phyloP scores from a whole-genome alignment of 1,140 invertebrate genomes.

The Oreohelix idahoensis region DNA sequence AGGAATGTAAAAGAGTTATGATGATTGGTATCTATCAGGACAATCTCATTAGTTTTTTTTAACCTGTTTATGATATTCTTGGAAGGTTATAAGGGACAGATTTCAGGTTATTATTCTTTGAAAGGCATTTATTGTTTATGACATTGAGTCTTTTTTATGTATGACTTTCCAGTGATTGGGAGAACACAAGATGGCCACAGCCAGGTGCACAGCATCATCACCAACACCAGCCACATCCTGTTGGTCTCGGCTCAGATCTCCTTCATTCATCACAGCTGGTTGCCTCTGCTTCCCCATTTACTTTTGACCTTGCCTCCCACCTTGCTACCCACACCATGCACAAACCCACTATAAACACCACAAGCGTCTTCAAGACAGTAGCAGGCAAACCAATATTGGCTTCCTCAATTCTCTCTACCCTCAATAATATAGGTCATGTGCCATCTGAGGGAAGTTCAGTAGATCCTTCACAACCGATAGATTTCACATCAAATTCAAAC shows the following conservation, averaged over 20 bases:
- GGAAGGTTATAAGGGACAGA: no score
- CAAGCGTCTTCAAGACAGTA: conserved; percentile 58
- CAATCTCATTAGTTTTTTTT: no score
- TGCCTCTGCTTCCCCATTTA: conserved; percentile 51
- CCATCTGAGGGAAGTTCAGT: conserved; percentile 38
- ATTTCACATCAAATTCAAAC: conserved; percentile 35
- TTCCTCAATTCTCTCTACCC: conserved; percentile 13
- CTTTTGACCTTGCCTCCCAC: conserved; percentile 54
- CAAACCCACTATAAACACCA: conserved; percentile 50
- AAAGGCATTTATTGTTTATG: no score
- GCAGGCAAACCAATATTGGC: conserved; percentile 28
- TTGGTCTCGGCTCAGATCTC: conserved; percentile 53
- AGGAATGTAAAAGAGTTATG: no score
- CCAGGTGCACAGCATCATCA: conserved; percentile 27
- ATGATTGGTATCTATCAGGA: no score
- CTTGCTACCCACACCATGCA: conserved; percentile 53
- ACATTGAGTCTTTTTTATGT: neutral
- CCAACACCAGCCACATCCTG: conserved; percentile 53
- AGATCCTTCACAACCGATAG: conserved; percentile 41
- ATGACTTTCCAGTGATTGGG: conserved; percentile 67
- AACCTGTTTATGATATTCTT: no score
- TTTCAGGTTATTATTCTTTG: no score
- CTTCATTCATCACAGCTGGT: conserved; percentile 58
- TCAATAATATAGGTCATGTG: conserved; percentile 1
- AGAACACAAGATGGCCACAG: conserved; percentile 54